A percentile compares a stretch with the other conserved stretches of the same genome.
Evolutionary conservation across 2,113 vertebrate species (phyloP).

Genomic region (Albula glossodonta): DNA sequence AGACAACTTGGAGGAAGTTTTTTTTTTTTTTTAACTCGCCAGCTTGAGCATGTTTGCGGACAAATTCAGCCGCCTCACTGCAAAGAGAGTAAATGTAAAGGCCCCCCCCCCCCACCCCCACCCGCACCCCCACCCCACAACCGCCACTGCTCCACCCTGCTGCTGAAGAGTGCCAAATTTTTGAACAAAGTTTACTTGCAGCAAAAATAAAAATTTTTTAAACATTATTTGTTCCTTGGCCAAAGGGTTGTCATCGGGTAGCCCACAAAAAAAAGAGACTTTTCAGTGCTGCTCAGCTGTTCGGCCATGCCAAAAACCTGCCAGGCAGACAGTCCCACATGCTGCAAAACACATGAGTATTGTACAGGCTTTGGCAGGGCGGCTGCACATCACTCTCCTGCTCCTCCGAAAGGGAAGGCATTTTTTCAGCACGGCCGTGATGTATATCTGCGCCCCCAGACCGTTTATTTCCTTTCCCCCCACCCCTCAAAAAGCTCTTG

Average conservation of each 20-base stretch:
- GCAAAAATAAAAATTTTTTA: slow-evolving; percentile 51
- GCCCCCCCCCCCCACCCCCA: not conserved
- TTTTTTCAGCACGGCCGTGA: slow-evolving; percentile 36
- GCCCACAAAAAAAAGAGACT: slow-evolving; percentile 57
- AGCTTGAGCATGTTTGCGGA: not conserved
- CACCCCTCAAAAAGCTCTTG: not conserved
- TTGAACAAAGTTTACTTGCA: slow-evolving; percentile 46
- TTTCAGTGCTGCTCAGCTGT: slow-evolving; percentile 57
- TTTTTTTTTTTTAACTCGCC: not conserved
- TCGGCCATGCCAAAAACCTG: slow-evolving; percentile 58
- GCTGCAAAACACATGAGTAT: slow-evolving; percentile 43
- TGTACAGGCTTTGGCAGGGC: slow-evolving; percentile 34
- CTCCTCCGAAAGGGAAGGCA: slow-evolving; percentile 34
- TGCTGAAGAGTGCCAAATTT: slow-evolving; percentile 39
- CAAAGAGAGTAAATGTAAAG: slow-evolving; percentile 30
- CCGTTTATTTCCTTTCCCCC: slow-evolving; percentile 34
- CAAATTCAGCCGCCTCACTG: slow-evolving; percentile 24
- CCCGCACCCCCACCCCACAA: not conserved
- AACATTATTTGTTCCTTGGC: slow-evolving; percentile 55
- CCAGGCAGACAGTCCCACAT: slow-evolving; percentile 47
- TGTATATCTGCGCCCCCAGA: slow-evolving; percentile 32
- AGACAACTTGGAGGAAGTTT: not conserved
- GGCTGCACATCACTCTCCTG: slow-evolving; percentile 29
- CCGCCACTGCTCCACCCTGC: not conserved
- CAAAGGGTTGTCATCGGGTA: slow-evolving; percentile 63